These are phyloP conservation scores for Ochotona princeps DNA, from an alignment of 2,113 vertebrate species.

Conservation along the genomic window DNA sequence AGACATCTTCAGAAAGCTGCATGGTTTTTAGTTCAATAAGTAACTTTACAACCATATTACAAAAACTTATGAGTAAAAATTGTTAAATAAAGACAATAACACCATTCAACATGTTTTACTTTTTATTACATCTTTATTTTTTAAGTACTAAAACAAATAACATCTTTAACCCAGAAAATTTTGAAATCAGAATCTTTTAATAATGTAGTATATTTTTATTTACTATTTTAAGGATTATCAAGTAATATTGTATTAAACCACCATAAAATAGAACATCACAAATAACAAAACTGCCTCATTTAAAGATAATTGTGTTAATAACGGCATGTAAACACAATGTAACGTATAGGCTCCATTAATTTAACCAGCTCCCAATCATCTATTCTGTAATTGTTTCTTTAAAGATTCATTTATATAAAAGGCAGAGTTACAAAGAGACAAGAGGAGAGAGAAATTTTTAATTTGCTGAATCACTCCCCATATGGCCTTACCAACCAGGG, in stretches of 20 bases:
- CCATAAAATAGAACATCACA: slow-evolving; percentile 26
- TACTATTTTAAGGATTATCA: slow-evolving; percentile 29
- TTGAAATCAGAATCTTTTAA: slow-evolving; percentile 17
- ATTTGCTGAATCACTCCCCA: too few species aligned
- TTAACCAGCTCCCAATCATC: slow-evolving; percentile 20
- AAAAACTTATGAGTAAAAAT: not conserved
- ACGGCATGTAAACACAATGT: not conserved
- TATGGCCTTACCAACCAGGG: too few species aligned
- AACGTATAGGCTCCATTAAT: not conserved
- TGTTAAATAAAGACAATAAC: slow-evolving; percentile 45
- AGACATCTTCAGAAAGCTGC: not conserved
- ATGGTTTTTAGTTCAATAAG: slow-evolving; percentile 43
- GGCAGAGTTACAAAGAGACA: too few species aligned
- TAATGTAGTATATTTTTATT: slow-evolving; percentile 28
- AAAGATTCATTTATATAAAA: too few species aligned
- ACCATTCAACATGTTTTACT: slow-evolving; percentile 2
- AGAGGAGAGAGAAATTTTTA: too few species aligned
- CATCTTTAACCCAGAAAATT: slow-evolving; percentile 23
- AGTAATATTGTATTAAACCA: slow-evolving; percentile 12
- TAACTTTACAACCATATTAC: slow-evolving; percentile 29
- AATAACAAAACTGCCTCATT: slow-evolving; percentile 35
- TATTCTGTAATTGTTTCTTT: not conserved
- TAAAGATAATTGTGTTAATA: not conserved
- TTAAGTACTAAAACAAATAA: slow-evolving; percentile 54
- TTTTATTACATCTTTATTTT: not conserved